phyloP scores from a whole-genome alignment of 2,797 vertebrate genomes.

The Erethizon dorsatum region DNA sequence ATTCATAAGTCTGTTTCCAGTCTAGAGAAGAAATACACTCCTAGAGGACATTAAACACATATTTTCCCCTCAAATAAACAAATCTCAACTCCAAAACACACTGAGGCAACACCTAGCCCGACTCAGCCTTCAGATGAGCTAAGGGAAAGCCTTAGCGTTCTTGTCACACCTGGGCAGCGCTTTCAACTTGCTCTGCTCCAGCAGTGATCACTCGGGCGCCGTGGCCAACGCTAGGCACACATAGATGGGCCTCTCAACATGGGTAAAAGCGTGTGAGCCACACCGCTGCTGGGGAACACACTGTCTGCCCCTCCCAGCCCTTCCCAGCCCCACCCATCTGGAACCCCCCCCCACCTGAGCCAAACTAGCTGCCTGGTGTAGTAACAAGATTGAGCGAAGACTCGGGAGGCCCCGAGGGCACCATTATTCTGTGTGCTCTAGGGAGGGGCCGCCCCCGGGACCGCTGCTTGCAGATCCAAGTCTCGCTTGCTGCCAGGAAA shows the following conservation, averaged over 20 bases:
- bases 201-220: slow-evolving; percentile 29
- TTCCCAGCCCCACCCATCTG: slow-evolving; percentile 72
- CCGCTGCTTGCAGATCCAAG: slow-evolving; percentile 68
- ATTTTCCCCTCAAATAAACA: slow-evolving; percentile 51
- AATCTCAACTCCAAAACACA: slow-evolving; percentile 71
- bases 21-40: slow-evolving; percentile 54
- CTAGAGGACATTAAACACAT: slow-evolving; percentile 4
- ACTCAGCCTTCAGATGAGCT: slow-evolving; percentile 68
- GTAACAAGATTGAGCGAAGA: slow-evolving; percentile 75
- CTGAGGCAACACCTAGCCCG: background rate
- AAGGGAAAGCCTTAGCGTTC: slow-evolving; percentile 70
- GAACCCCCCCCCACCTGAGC: slow-evolving; percentile 33
- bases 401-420: slow-evolving; percentile 78
- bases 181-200: slow-evolving; percentile 80
- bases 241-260: slow-evolving; percentile 38
- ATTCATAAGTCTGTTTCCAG: slow-evolving; percentile 10
- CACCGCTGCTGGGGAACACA: slow-evolving; percentile 63
- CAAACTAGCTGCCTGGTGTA: slow-evolving; percentile 68
- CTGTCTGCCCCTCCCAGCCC: slow-evolving; percentile 48
- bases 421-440: slow-evolving; percentile 75
- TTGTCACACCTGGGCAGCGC: slow-evolving; percentile 78
- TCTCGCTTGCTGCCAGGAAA: slow-evolving; percentile 88
- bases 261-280: slow-evolving; percentile 54
- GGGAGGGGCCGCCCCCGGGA: slow-evolving; percentile 57
- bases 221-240: slow-evolving; percentile 65